These are phyloP conservation scores for Bombyx mori DNA, from an alignment of 1,140 invertebrate genomes.

Conservation along the genomic window DNA sequence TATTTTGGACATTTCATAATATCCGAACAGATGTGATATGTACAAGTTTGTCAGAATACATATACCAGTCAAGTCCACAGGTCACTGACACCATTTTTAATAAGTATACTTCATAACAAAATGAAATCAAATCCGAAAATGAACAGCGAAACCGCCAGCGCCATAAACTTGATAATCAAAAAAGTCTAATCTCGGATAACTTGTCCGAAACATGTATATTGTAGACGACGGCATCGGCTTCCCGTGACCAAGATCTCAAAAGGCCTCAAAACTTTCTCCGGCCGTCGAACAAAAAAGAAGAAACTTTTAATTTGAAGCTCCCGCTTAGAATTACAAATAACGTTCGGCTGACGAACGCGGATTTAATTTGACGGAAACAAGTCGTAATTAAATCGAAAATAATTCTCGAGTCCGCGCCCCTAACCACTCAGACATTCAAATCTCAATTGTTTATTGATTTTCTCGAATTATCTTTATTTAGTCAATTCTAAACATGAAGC, in stretches of 20 bases:
- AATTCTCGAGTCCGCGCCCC: conserved; percentile 17
- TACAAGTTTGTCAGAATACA: no score
- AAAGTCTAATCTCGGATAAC: no score
- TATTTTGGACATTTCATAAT: no score
- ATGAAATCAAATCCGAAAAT: background rate
- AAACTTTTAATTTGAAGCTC: conserved; percentile 22
- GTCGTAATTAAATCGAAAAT: conserved; percentile 35
- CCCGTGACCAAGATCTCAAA: background rate
- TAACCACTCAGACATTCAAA: conserved; percentile 28
- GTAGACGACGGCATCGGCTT: no score
- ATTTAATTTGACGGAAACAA: conserved; percentile 34
- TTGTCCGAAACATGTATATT: no score
- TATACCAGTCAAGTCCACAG: no score
- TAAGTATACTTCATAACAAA: no score
- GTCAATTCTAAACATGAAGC: no score
- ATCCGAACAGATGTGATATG: no score
- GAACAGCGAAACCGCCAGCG: background rate
- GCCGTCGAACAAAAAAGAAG: conserved; percentile 9
- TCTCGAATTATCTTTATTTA: no score
- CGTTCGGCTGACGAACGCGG: conserved; percentile 18
- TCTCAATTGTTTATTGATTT: conserved; percentile 3
- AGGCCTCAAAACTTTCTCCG: conserved; percentile 1
- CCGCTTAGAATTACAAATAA: conserved; percentile 35
- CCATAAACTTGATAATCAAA: background rate
- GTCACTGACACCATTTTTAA: no score